Conservation (phyloP, 2,113 vertebrate species). For the Gymnobelideus leadbeateri region DNA sequence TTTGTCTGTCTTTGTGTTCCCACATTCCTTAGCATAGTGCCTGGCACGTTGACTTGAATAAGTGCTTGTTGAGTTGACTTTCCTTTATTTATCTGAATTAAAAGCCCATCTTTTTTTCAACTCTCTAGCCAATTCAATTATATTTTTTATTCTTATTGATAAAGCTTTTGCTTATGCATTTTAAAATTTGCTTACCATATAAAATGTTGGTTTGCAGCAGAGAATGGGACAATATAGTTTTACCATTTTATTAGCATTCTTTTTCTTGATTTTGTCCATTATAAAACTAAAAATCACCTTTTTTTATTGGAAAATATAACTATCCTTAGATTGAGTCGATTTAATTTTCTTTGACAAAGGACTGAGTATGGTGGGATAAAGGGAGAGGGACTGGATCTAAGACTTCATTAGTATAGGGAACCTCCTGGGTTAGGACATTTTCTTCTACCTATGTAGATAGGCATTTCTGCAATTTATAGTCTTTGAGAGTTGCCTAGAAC, state of each 20-base stretch:
- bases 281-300: slow-evolving; percentile 26
- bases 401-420: too few relatives aligned
- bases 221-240: not conserved
- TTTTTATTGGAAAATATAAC: not conserved
- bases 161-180: slow-evolving; percentile 31
- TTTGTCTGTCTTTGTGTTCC: not conserved
- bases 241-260: not conserved
- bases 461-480: too few relatives aligned
- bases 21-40: not conserved
- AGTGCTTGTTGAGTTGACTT: not conserved
- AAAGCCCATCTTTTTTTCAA: not conserved
- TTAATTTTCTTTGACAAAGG: slow-evolving; percentile 13
- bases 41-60: not conserved
- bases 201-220: not conserved
- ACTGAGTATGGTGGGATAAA: slow-evolving; percentile 11
- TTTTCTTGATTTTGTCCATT: slow-evolving; percentile 4
- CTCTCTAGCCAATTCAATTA: not conserved
- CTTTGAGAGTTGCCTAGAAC: too few relatives aligned
- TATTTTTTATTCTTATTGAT: slow-evolving; percentile 41
- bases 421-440: too few relatives aligned
- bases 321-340: not conserved
- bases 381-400: not conserved
- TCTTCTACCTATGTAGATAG: too few relatives aligned
- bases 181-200: not conserved
- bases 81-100: slow-evolving; percentile 34